A percentile compares a stretch with the other conserved stretches of the same genome.
Conservation (phyloP, 2,888 invertebrate species). For the Epinotia nisella region DNA sequence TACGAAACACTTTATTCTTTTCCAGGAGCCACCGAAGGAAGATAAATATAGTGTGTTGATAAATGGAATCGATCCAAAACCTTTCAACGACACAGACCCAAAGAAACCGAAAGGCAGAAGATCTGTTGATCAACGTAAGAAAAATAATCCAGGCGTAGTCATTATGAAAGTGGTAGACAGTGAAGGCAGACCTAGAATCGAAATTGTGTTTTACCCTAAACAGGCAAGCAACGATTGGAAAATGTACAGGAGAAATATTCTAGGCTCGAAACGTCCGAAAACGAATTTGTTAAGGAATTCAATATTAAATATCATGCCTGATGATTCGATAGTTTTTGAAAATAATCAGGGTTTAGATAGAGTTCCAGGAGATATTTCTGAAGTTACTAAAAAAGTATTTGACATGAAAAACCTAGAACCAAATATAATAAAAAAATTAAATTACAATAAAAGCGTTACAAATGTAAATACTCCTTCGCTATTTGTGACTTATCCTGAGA, state of each 20-base stretch:
- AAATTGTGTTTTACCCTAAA: slow-evolving; percentile 59
- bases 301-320: slow-evolving; percentile 54
- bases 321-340: slow-evolving; percentile 52
- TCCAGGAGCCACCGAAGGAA: too few species aligned
- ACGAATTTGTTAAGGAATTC: slow-evolving; percentile 47
- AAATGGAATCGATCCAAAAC: not conserved
- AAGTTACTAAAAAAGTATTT: not conserved
- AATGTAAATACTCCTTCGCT: not conserved
- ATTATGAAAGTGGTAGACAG: slow-evolving; percentile 60
- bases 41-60: too few species aligned
- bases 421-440: not conserved
- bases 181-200: slow-evolving; percentile 55
- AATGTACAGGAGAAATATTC: not conserved
- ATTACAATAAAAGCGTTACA: not conserved
- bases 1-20: too few species aligned
- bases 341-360: not conserved
- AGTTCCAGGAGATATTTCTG: not conserved
- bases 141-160: slow-evolving; percentile 46
- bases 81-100: not conserved
- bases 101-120: slow-evolving; percentile 56
- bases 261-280: slow-evolving; percentile 1
- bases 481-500: not conserved
- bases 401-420: not conserved
- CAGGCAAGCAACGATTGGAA: slow-evolving; percentile 1
- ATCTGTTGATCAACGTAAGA: slow-evolving; percentile 50